A percentile compares a stretch with the other conserved stretches of the same genome.
Conservation (phyloP, 2,113 vertebrate genomes). For the Corvus cornix region DNA sequence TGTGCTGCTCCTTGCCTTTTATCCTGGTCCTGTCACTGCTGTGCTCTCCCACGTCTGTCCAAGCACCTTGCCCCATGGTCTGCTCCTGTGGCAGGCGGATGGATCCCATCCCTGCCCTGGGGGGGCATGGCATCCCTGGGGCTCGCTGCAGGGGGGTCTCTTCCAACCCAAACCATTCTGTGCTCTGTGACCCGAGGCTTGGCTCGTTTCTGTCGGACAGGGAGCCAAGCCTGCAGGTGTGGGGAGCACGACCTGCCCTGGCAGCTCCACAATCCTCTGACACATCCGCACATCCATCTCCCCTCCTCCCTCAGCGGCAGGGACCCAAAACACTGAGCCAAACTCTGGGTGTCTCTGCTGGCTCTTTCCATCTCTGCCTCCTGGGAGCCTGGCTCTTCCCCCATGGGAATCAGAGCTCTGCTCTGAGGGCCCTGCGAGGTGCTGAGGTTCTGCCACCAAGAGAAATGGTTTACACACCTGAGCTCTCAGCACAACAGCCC, state of each 20-base stretch:
- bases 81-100: neutral
- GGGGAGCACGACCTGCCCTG: accelerated
- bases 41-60: accelerated
- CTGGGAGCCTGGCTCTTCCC: neutral
- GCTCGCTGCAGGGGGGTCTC: neutral
- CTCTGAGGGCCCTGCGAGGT: neutral
- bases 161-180: neutral
- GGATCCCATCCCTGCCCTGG: neutral
- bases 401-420: accelerated
- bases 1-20: neutral
- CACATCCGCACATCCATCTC: accelerated
- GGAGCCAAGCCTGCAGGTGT: neutral
- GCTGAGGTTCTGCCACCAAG: neutral
- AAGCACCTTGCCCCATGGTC: accelerated
- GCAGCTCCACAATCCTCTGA: neutral
- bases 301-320: neutral
- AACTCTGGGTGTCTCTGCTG: accelerated
- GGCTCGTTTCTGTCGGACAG: accelerated
- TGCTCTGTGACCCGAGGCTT: neutral
- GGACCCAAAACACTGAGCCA: accelerated
- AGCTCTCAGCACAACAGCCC: neutral
- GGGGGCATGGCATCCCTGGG: neutral
- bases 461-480: accelerated
- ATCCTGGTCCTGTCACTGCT: neutral
- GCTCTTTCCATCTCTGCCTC: neutral